Conservation (phyloP, 1,140 invertebrate genomes). For the Macrobrachium nipponense region DNA sequence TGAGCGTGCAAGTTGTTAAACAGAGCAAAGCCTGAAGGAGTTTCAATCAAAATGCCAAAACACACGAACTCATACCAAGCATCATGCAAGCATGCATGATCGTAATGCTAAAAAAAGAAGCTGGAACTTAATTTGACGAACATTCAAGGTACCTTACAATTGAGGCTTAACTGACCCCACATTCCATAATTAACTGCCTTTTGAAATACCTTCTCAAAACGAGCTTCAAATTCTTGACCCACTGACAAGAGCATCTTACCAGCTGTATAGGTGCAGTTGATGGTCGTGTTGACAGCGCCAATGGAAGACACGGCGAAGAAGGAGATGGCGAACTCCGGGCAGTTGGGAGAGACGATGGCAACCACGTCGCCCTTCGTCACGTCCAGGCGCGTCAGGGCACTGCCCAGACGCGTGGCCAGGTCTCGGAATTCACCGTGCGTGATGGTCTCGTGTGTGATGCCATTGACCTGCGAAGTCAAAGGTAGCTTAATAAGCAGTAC, state of each 20-base stretch:
- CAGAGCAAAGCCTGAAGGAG: too few relatives aligned
- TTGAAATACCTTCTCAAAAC: too few relatives aligned
- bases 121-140: too few relatives aligned
- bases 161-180: too few relatives aligned
- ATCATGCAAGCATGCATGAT: too few relatives aligned
- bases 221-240: too few relatives aligned
- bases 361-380: constrained; percentile 34
- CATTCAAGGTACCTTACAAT: too few relatives aligned
- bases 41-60: too few relatives aligned
- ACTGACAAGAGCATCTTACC: constrained; percentile 6
- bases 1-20: too few relatives aligned
- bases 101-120: too few relatives aligned
- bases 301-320: constrained; percentile 45
- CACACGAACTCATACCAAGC: too few relatives aligned
- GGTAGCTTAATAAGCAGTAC: not conserved
- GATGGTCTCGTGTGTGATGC: not conserved
- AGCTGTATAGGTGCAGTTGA: constrained; percentile 49
- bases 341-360: constrained; percentile 42
- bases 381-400: constrained; percentile 40
- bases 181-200: too few relatives aligned
- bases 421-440: constrained; percentile 34
- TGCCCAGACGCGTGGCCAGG: constrained; percentile 23
- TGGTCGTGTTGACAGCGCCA: constrained; percentile 39
- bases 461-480: constrained; percentile 24
- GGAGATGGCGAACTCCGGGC: constrained; percentile 47